Base-by-base conservation (phyloP, 2,888 invertebrate species). In the Lutraria lutraria region DNA sequence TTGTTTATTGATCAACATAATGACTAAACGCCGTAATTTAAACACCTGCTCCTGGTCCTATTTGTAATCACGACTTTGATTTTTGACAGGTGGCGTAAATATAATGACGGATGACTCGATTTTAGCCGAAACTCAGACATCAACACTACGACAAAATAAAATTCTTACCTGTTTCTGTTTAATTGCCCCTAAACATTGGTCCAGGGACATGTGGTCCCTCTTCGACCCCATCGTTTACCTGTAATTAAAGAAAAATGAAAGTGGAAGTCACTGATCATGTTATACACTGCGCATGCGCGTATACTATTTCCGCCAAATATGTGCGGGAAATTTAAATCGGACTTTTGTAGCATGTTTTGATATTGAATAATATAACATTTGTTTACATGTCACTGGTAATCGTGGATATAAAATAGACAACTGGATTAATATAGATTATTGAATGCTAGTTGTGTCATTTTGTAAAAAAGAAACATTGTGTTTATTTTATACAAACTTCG, bases 81-180 rank as follows among this genome's bases (percentile, higher is more conserved):
- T 84, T 84, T 86, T 81, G 82, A 88, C 83, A 87, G 89, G 85
- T 89, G 85, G 87, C 6, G 60, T 60, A n/a, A 81, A n/a, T 13
- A 34, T 83, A 60, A 83, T n/a, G n/a, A 43, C 4, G 31, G 34
- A 76, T 76, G 31, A 76, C 53, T 52, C 54, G 53, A 76, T 76
- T 34, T 31, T 19, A 72, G 31, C 31, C n/a, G 10, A 34, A 76
- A 31, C 29, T 13, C 31, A 16, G 31, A 76, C 34, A 31, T 34
- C 6, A 16, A 76, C 15, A 25, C 15, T 34, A 34, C 2, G 34
- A 34, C 34, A 34, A 76, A 34, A 31, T 68, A 25, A 68, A 76
- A 76, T 16, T 29, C 94, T 90, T 91, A 95, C 94, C 94, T 95
- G 94, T 89, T 93, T 94, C 79, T 92, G 92, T 89, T 92, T 92